A percentile compares a stretch with the other conserved stretches of the same genome.
Conservation (phyloP, 2,797 vertebrate species). For the Sebastes matsubarae region DNA sequence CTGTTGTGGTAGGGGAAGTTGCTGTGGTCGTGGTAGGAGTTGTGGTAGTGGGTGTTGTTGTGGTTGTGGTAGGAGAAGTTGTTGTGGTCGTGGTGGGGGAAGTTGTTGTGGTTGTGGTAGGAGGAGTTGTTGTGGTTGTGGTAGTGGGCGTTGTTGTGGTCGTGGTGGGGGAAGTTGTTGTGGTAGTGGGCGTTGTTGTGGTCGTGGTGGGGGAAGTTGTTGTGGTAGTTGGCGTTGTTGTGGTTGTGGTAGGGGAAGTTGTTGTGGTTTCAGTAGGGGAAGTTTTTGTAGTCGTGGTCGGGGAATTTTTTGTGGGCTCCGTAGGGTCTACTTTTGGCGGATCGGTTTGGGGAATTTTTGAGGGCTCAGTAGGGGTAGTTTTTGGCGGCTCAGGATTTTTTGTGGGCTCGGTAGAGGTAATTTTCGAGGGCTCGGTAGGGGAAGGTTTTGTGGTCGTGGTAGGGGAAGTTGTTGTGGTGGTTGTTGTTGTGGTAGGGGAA, state of each 20-base stretch:
- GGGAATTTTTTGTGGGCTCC: neutral
- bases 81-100: no score
- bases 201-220: no score
- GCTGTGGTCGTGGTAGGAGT: neutral
- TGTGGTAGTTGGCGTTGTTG: neutral
- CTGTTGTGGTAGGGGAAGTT: no score
- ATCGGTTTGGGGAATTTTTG: no score
- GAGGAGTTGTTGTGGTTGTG: neutral
- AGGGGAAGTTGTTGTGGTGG: neutral
- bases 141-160: neutral
- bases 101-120: accelerated
- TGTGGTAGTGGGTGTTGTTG: neutral
- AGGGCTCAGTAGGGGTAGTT: neutral
- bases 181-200: no score
- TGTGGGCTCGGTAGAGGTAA: no score
- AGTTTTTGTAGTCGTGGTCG: neutral
- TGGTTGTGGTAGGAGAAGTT: neutral
- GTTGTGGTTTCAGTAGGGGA: neutral
- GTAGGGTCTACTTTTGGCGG: no score
- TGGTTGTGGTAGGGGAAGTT: neutral
- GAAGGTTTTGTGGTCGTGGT: neutral
- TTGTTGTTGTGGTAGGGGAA: neutral
- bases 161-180: neutral
- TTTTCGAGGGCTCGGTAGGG: neutral
- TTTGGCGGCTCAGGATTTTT: no score